Evolutionary conservation across 2,113 vertebrate species (phyloP), one percentile per base, ranked within the genome.

Genomic region (Diphyllodes magnificus): DNA sequence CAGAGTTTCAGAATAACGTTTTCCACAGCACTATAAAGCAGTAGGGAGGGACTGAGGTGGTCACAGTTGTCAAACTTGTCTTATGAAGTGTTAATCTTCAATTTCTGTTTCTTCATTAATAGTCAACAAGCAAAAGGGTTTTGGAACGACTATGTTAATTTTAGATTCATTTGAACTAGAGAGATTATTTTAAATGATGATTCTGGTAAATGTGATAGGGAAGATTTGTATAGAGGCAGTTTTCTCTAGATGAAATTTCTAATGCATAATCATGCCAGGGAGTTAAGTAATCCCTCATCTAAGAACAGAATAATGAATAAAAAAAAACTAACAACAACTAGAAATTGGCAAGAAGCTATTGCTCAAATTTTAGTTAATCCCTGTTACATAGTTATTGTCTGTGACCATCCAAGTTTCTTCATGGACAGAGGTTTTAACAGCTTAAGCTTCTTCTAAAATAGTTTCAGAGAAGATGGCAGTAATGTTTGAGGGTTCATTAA

Each of bases 401-500:
- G 42, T 93, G 68, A 65, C 37, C 7, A 1, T 47, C 21, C 47
- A 60, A 60, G 76, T 68, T 80, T 96, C 89, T 93, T 96, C 49
- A 9, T 86, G 70, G 91, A 66, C 76, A 83, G 82, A 90, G 68
- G 45, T 95, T 97, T 97, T 91, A 95, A 88, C 60, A 91, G 86
- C 71, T 97, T 84, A 88, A 86, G 66, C 69, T 90, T 28, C 78
- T 88, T 94, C 92, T 95, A 78, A 75, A 97, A 83, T 88, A 90
- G 90, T 87, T 77, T 61, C 47, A 71, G 81, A 85, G 90, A 31
- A 94, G 84, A 88, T 88, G 72, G 90, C 86, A 63, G 85, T 95
- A 92, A 97, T 96, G 69, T 97, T 96, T 92, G 93, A 92, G 56
- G 71, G n/a, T 93, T 97, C 93, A 88, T 97, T 97, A 97, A 95